Conservation (phyloP, 2,113 vertebrate genomes). For the Anthoscopus minutus region DNA sequence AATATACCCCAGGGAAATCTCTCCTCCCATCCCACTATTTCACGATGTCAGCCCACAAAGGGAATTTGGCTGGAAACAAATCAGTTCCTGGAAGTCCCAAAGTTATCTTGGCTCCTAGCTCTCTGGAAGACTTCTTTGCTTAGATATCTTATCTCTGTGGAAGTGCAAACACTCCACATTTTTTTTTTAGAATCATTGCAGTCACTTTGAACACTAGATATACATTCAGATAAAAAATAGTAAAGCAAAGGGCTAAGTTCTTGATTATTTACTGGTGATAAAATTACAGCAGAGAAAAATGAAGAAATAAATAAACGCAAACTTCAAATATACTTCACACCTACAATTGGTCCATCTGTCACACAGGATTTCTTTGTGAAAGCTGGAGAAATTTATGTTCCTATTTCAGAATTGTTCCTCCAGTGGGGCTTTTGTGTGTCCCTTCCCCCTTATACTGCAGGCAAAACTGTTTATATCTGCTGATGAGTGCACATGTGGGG, state of each 20-base stretch:
- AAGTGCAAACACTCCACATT: not conserved
- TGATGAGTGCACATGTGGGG: not conserved
- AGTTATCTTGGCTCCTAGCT: not conserved
- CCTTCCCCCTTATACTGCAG: not conserved
- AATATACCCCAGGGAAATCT: not conserved
- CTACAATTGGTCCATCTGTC: not conserved
- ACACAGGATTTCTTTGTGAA: not conserved
- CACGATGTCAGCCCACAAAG: accelerated
- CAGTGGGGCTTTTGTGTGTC: not conserved
- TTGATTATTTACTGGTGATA: not conserved
- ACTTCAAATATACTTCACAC: not conserved
- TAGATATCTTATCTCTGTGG: not conserved
- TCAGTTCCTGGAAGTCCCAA: not conserved
- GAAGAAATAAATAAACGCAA: not conserved
- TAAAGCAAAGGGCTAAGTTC: not conserved
- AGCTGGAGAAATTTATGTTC: not conserved
- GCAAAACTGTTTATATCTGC: not conserved
- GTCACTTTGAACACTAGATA: not conserved
- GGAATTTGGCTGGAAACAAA: not conserved
- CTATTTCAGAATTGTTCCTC: not conserved
- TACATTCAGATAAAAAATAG: not conserved
- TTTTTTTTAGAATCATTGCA: not conserved
- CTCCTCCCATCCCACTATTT: not conserved
- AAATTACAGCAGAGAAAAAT: not conserved
- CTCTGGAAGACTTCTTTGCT: not conserved